A percentile compares a stretch with the other conserved stretches of the same genome.
phyloP scores from a whole-genome alignment of 2,888 invertebrate genomes.

The Drosophila putrida region DNA sequence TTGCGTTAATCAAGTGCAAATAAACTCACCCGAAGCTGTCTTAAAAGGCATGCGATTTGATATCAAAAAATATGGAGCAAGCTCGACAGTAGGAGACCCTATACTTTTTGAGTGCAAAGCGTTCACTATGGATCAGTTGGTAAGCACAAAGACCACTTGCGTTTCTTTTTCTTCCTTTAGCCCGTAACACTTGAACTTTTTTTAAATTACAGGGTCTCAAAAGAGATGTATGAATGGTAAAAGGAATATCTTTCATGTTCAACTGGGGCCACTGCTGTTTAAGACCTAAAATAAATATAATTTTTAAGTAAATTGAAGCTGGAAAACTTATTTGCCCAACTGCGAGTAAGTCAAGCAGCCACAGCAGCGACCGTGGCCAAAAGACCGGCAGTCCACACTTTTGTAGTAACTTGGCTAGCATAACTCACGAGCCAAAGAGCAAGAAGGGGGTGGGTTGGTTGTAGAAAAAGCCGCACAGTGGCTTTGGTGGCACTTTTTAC shows the following conservation, averaged over 20 bases:
- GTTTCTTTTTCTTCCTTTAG: too few relatives aligned
- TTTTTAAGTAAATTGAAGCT: conserved; percentile 76
- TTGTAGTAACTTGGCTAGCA: conserved; percentile 73
- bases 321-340: conserved; percentile 63
- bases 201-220: too few relatives aligned
- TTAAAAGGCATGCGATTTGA: conserved; percentile 42
- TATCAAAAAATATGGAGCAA: too few relatives aligned
- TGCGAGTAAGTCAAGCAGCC: conserved; percentile 22
- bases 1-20: conserved; percentile 58
- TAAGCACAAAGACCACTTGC: too few relatives aligned
- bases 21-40: conserved; percentile 29
- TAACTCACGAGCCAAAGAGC: conserved; percentile 60
- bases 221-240: background rate
- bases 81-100: too few relatives aligned
- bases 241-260: conserved; percentile 6
- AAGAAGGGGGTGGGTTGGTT: conserved; percentile 27
- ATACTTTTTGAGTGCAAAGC: too few relatives aligned
- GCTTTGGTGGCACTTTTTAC: conserved; percentile 63
- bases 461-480: conserved; percentile 49
- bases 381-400: conserved; percentile 62
- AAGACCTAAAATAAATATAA: conserved; percentile 75
- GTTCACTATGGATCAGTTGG: too few relatives aligned
- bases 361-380: conserved; percentile 14
- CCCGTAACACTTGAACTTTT: too few relatives aligned
- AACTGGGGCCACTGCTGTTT: conserved; percentile 39